Evolutionary conservation across 1,140 invertebrate genomes (phyloP), one percentile per base, ranked within the genome.

Genomic region (Drosophila bocki): DNA sequence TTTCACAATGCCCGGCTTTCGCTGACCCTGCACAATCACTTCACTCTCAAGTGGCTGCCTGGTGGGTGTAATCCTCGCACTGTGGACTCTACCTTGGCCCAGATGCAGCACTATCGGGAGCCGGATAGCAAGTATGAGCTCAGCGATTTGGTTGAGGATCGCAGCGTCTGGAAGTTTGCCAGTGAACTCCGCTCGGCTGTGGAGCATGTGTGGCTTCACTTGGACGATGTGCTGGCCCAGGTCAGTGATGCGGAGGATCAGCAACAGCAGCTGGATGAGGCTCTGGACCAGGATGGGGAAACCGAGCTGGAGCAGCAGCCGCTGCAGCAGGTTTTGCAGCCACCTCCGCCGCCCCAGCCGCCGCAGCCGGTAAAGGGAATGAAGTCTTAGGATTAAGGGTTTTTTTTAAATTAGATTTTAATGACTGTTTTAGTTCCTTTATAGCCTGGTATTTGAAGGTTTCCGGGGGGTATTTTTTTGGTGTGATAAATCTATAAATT

Each of bases 91-190:
- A 0, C 61, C 0, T 7, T 77, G 22, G 88, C 75, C 6, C 88
- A 91, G 0, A 77, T 91, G 88, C 88, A 91, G 12, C 88, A 91
- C 33, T 91, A 91, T 50, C 75, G 88, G 3, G 88, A 88, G 32
- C 84, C 85, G 12, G 78, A 84, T 9, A 6, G 0, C 0, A 72
- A 65, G 5, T 88, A 88, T 19, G 26, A 74, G 12, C 6, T 22
- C 0, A 17, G 42, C 15, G 78, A 88, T 4, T 29, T 90, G 6
- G 44, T 83, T 0, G 78, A 75, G 29, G 84, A 88, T 63, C 84
- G 84, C 47, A 81, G 59, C 8, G 48, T 37, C 7, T 88, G 84
- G 84, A 71, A 56, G 7, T 88, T 72, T 50, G 78, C 84, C 11
- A 8, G n/a, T 1, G 65, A 88, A 17, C 32, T 88, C 48, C 65